phyloP scores from a whole-genome alignment of 2,797 vertebrate genomes.

The Gobionotothen gibberifrons region DNA sequence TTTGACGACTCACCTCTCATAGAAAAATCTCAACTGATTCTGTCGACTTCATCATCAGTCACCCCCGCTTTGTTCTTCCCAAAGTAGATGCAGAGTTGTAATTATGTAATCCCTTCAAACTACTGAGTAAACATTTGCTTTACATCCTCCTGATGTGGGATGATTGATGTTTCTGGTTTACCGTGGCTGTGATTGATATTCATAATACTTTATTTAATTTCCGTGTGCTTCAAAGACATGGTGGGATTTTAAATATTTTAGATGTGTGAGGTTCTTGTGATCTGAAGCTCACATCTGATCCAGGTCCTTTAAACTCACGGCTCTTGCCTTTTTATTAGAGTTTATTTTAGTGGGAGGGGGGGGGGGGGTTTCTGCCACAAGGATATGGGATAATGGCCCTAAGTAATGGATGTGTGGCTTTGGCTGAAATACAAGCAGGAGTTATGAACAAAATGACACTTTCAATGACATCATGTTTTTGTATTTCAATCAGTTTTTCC shows the following conservation, averaged over 20 bases:
- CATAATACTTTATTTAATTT: slow-evolving; percentile 2
- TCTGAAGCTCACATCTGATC: slow-evolving; percentile 1
- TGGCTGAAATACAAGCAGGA: neutral
- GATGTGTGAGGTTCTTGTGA: slow-evolving; percentile 18
- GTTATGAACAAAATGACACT: neutral
- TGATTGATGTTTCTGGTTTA: slow-evolving; percentile 39
- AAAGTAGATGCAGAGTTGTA: slow-evolving; percentile 2
- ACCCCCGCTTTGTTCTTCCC: slow-evolving; percentile 8
- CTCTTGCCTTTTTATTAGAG: neutral
- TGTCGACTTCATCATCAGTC: slow-evolving; percentile 9
- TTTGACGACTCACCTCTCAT: slow-evolving; percentile 24
- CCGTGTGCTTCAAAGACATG: slow-evolving; percentile 20
- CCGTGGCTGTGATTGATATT: neutral
- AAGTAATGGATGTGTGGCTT: slow-evolving; percentile 20
- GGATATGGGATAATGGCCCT: neutral
- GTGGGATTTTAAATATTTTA: slow-evolving; percentile 10
- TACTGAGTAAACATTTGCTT: slow-evolving; percentile 40
- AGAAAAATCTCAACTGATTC: slow-evolving; percentile 7
- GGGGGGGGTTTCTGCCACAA: neutral
- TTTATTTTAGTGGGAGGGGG: neutral
- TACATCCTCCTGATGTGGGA: slow-evolving; percentile 29
- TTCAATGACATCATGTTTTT: slow-evolving; percentile 10
- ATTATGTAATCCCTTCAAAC: slow-evolving; percentile 38
- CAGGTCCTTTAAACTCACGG: neutral
- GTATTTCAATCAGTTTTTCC: slow-evolving; percentile 12